Evolutionary conservation across 2,797 vertebrate species (phyloP).

Genomic region (Chrosomus eos): DNA sequence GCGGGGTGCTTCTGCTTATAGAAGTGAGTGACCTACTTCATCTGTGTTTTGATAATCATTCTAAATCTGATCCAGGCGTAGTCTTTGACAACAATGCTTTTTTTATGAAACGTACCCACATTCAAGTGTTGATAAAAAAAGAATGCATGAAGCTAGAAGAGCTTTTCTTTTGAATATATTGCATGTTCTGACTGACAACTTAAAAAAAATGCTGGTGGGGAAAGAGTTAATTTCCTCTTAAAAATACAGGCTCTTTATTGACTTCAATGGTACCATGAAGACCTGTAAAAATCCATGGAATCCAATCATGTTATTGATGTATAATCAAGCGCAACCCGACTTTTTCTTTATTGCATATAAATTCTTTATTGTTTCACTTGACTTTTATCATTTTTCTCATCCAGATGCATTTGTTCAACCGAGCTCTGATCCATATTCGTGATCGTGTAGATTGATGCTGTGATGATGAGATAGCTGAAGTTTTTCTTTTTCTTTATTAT

Average conservation of each 20-base stretch:
- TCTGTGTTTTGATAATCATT: not conserved
- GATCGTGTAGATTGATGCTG: slow-evolving; percentile 12
- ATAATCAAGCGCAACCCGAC: not conserved
- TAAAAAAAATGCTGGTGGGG: too few species aligned
- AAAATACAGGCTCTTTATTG: not conserved
- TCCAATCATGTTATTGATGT: not conserved
- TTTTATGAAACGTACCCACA: not conserved
- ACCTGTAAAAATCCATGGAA: not conserved
- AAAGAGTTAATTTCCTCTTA: not conserved
- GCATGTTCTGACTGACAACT: too few species aligned
- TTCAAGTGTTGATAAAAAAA: not conserved
- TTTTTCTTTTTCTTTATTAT: slow-evolving; percentile 21
- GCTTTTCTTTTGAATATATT: too few species aligned
- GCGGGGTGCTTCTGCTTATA: not conserved
- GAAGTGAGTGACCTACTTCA: not conserved
- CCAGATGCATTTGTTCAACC: slow-evolving; percentile 12
- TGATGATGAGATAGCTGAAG: not conserved
- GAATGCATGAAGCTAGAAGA: not conserved
- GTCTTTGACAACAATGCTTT: not conserved
- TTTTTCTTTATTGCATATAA: not conserved
- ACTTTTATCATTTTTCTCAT: not conserved
- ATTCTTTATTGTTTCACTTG: not conserved
- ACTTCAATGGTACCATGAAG: not conserved
- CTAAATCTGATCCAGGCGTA: not conserved
- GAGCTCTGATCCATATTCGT: slow-evolving; percentile 5